Percentiles rank a stretch among this genome's conserved stretches.
Evolutionary conservation across 2,113 vertebrate genomes (phyloP).

Genomic region (Gymnarchus niloticus): DNA sequence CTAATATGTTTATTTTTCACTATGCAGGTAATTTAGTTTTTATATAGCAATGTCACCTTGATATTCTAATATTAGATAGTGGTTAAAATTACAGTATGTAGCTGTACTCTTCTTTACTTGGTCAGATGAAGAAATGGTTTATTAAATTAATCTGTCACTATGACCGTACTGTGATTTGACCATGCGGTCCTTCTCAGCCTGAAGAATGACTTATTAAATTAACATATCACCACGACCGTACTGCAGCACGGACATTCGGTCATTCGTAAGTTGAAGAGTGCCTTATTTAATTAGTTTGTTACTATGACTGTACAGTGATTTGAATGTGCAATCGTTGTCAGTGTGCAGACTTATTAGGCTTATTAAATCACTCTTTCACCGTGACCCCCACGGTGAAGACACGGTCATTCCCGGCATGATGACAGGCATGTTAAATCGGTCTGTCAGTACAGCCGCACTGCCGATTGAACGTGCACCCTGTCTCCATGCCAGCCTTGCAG

Average conservation of each 20-base stretch:
- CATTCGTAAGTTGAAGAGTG: background rate
- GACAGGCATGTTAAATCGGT: background rate
- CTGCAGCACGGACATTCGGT: background rate
- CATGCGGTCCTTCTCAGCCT: background rate
- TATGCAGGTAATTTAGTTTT: background rate
- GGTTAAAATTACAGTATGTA: background rate
- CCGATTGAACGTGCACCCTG: background rate
- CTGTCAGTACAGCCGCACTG: background rate
- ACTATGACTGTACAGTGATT: background rate
- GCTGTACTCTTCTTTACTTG: background rate
- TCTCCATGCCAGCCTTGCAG: background rate
- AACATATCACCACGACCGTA: background rate
- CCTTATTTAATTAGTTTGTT: background rate
- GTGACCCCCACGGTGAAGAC: background rate
- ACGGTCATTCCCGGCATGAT: background rate
- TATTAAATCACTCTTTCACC: background rate
- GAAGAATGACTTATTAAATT: background rate
- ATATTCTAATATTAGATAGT: background rate
- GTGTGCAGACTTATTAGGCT: background rate
- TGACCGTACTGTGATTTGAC: background rate
- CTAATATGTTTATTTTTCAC: background rate
- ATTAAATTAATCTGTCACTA: background rate
- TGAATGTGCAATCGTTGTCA: background rate
- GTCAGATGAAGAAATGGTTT: background rate
- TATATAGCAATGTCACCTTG: background rate